These are phyloP conservation scores for Camponotus vicinus DNA, from an alignment of 1,140 invertebrate species.

Conservation along the genomic window DNA sequence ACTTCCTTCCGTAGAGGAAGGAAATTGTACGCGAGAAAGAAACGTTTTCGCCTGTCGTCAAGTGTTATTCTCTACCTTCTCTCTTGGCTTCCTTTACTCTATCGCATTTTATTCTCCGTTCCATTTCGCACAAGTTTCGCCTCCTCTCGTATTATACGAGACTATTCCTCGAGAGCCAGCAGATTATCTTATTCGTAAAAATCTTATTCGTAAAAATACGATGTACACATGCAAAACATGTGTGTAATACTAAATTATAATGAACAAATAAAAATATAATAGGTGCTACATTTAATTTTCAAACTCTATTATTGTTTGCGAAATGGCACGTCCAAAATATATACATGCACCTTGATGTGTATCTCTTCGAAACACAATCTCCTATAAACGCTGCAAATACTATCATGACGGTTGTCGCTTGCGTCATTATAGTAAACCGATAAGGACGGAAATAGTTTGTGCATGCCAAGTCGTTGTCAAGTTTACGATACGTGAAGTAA, in stretches of 20 bases:
- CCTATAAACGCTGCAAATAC: not conserved
- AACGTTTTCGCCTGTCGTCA: conserved; percentile 54
- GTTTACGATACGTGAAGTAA: conserved; percentile 24
- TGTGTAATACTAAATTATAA: not conserved
- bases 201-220: not conserved
- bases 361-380: not conserved
- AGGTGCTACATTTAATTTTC: not conserved
- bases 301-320: not conserved
- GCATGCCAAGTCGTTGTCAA: conserved; percentile 28
- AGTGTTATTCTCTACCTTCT: conserved; percentile 66
- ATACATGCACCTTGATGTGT: not conserved
- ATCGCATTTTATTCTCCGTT: conserved; percentile 45
- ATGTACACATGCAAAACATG: not conserved
- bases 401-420: not conserved
- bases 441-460: conserved; percentile 5
- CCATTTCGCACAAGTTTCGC: conserved; percentile 47
- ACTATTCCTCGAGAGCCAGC: conserved; percentile 36
- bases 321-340: not conserved
- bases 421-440: conserved; percentile 18
- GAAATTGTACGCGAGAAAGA: conserved; percentile 59
- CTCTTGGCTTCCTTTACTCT: conserved; percentile 13
- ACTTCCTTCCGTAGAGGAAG: conserved; percentile 24
- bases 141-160: not conserved
- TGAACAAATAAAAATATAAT: not conserved
- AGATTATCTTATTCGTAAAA: conserved; percentile 28